Evolutionary conservation across 2,888 invertebrate species (phyloP).

Genomic region (Drosophila melanocephala): DNA sequence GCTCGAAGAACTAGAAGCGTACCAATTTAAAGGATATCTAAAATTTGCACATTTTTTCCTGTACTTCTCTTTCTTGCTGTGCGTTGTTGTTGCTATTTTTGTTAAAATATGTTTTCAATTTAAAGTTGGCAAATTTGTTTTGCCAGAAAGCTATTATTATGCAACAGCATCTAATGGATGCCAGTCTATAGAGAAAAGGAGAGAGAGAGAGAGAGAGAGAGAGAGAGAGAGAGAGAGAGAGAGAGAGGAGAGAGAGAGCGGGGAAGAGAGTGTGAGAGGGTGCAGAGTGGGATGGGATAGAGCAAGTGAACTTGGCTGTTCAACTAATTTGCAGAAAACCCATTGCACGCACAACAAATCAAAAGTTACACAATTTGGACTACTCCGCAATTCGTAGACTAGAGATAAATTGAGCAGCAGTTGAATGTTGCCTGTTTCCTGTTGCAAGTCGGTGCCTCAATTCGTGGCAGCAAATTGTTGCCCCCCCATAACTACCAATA

Average conservation of each 20-base stretch:
- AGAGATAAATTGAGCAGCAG: neutral
- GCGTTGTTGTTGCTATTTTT: constrained; percentile 29
- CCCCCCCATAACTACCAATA: constrained; percentile 14
- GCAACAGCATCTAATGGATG: constrained; percentile 53
- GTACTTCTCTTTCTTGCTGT: no score
- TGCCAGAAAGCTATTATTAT: constrained; percentile 59
- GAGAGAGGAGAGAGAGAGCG: neutral
- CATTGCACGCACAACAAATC: constrained; percentile 47
- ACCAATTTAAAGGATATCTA: neutral
- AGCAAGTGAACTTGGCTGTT: constrained; percentile 24
- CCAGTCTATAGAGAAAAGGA: neutral
- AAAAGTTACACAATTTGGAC: constrained; percentile 21
- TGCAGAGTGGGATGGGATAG: neutral
- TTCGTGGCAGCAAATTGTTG: constrained; percentile 11
- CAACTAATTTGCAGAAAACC: constrained; percentile 42
- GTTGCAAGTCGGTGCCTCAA: constrained; percentile 15
- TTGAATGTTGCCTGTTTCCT: constrained; percentile 13
- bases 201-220: neutral
- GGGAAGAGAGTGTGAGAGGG: neutral
- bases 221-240: neutral
- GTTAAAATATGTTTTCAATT: constrained; percentile 75
- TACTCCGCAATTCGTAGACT: neutral
- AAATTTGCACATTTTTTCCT: no score
- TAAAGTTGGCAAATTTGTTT: constrained; percentile 68
- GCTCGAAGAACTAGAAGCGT: neutral